These are phyloP conservation scores for Andricus curvator DNA, from an alignment of 2,888 invertebrate genomes.

Conservation along the genomic window DNA sequence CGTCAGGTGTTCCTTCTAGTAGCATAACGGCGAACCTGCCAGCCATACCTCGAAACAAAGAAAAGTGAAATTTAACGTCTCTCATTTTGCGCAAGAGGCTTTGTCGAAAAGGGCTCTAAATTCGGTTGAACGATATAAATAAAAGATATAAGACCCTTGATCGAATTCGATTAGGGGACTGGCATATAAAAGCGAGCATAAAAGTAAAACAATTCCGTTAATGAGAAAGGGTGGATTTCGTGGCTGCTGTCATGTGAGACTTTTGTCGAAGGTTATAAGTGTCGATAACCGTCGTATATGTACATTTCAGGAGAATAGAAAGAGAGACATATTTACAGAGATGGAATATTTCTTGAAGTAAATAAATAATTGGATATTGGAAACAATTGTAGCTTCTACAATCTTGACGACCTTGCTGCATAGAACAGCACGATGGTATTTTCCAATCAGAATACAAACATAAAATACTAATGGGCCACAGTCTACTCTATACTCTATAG, in stretches of 20 bases:
- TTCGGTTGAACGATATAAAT: neutral
- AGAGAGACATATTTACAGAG: neutral
- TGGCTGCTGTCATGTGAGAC: neutral
- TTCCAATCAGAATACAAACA: neutral
- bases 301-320: neutral
- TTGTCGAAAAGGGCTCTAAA: slow-evolving; percentile 9
- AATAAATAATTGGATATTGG: neutral
- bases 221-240: neutral
- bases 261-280: neutral
- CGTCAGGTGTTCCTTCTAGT: slow-evolving; percentile 51
- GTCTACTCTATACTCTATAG: neutral
- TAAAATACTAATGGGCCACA: neutral
- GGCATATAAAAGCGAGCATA: neutral
- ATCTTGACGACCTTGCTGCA: neutral
- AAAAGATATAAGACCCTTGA: neutral
- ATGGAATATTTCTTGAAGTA: slow-evolving; percentile 7
- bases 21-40: slow-evolving; percentile 38
- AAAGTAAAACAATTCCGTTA: slow-evolving; percentile 1
- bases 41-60: slow-evolving; percentile 48
- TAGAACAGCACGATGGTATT: neutral
- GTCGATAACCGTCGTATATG: neutral
- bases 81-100: slow-evolving; percentile 29
- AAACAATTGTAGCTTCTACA: neutral
- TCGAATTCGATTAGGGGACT: slow-evolving; percentile 1
- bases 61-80: slow-evolving; percentile 51